Conservation (phyloP, 2,113 vertebrate genomes). For the Zosterops hypoxanthus region DNA sequence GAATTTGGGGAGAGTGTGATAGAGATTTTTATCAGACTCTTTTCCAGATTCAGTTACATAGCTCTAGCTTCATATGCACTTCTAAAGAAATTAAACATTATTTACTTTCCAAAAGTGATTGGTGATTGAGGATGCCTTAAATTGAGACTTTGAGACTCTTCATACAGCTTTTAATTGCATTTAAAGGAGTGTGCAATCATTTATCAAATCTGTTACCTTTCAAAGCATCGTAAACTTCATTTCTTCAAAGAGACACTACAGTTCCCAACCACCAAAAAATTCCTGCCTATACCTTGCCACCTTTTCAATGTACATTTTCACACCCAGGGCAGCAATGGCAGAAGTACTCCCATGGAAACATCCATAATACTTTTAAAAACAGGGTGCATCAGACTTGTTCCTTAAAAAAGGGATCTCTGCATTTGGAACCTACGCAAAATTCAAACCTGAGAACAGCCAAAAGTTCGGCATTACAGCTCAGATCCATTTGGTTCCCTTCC, state of each 20-base stretch:
- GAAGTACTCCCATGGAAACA: background rate
- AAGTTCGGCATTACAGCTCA: background rate
- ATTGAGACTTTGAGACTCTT: background rate
- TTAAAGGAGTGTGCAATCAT: background rate
- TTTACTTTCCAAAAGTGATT: background rate
- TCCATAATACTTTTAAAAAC: background rate
- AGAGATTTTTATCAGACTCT: background rate
- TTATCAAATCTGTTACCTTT: background rate
- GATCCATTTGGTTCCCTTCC: background rate
- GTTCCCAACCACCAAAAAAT: background rate
- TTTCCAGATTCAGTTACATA: background rate
- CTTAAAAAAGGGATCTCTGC: background rate
- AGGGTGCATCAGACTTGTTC: background rate
- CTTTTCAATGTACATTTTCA: background rate
- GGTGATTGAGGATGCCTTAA: background rate
- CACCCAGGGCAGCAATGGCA: background rate
- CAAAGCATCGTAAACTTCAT: background rate
- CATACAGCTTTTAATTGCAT: background rate
- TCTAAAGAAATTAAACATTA: background rate
- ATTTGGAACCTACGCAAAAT: background rate
- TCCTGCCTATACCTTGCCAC: background rate
- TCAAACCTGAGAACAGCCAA: background rate
- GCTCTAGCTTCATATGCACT: background rate
- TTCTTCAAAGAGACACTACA: background rate
- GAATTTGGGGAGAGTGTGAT: background rate